Base-by-base conservation (phyloP, 1,140 invertebrate genomes). In the Apocrypta bakeri region DNA sequence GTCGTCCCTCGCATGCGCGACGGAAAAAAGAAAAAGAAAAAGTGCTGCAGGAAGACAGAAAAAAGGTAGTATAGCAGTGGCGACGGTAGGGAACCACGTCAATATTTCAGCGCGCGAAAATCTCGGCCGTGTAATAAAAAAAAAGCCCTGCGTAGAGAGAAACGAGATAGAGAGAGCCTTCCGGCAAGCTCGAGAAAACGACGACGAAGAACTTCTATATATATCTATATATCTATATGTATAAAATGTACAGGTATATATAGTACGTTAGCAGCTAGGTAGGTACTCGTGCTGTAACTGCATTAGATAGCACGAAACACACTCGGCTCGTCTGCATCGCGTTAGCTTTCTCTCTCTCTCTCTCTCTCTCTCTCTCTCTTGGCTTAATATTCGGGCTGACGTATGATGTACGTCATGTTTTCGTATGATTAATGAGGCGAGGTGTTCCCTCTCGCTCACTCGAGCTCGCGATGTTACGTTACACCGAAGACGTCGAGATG, bases 351-450 rank as follows among this genome's bases (percentile, higher is more conserved):
- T 21, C 12, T 74, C 25, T 74, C 42, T 17, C 25, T 17, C 25
- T 56, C 66, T 0, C n/a, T 56, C 33, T 21, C 12, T 56, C 25
- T 74, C 42, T 17, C 25, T 7, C 40, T 56, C 66, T 24, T 24
- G 64, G 56, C 71, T 81, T 81, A 74, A 81, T 81, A 81, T 81
- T 81, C 56, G 61, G 48, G 37, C 7, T 64, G 71, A 73, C 71
- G 71, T 40, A 25, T 63, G 79, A 73, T 25, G 71, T n/a, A 48
- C 61, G 71, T 80, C 79, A 74, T 74, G 69, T 66, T 74, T 74
- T 66, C 71, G 31, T 42, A 74, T 64, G 79, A 81, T 81, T 81
- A 81, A 81, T 24, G 79, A 81, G 79, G 64, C 33, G 37, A 72
- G 68, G 11, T 63, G 68, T 6, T 42, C 31, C 42, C 56, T 37